These are phyloP conservation scores for Oenanthe melanoleuca DNA, from an alignment of 2,113 vertebrate species.

Conservation along the genomic window DNA sequence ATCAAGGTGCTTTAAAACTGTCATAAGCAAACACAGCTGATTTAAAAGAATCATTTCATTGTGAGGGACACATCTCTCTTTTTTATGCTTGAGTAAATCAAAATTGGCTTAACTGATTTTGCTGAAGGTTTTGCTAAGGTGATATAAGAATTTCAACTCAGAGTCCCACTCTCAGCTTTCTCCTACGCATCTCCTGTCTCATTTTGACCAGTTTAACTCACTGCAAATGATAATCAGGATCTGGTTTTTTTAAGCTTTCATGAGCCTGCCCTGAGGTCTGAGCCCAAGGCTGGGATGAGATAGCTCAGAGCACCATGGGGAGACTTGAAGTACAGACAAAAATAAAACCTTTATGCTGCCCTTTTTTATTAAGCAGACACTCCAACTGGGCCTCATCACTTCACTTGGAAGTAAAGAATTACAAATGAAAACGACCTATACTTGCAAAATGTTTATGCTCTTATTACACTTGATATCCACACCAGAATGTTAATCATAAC, in stretches of 20 bases:
- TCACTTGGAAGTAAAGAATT: background rate
- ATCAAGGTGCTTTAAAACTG: background rate
- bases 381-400: background rate
- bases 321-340: background rate
- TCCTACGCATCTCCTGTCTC: background rate
- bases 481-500: conserved; percentile 55
- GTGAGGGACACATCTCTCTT: conserved; percentile 1
- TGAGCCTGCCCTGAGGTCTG: background rate
- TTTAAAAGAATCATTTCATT: conserved; percentile 38
- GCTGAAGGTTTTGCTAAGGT: background rate
- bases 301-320: background rate
- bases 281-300: background rate
- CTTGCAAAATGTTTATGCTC: conserved; percentile 63
- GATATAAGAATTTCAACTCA: background rate
- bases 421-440: conserved; percentile 15
- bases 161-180: background rate
- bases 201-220: background rate
- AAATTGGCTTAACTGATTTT: background rate
- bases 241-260: background rate
- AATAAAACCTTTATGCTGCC: background rate
- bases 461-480: conserved; percentile 49
- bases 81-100: conserved; percentile 24
- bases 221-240: background rate
- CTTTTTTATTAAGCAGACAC: background rate
- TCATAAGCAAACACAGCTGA: conserved; percentile 25